Evolutionary conservation across 1,140 invertebrate genomes (phyloP), one percentile per base, ranked within the genome.

Genomic region (Drosophila setifemur): DNA sequence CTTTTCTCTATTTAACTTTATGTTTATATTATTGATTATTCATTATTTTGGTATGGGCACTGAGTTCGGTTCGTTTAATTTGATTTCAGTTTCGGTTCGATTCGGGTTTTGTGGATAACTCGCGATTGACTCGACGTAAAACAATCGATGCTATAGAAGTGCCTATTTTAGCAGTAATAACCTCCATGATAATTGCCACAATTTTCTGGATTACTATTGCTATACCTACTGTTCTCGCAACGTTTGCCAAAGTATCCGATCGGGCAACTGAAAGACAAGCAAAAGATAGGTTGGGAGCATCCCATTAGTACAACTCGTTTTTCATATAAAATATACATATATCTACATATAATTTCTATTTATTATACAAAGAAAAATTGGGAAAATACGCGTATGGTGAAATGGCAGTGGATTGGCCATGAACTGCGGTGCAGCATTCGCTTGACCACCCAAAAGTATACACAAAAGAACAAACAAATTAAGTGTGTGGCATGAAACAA

Each of bases 241-340:
- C 95, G 93, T 90, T 94, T 93, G 83, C 96, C 96, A 88, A 93
- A 94, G 93, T 94, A 96, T 75, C 95, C 95, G 89, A 95, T 94
- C 73, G 94, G 93, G 91, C 96, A 97, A 92, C 96, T 97, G 93
- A 89, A 89, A 91, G 55, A 40, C 26, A 23, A 23, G 29, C 29
- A 50, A 68, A 48, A 48, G n/a, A 64, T 21, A 21, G 14, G 12
- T 23, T 37, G 47, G 64, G 37, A 43, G 14, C 44, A 28, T 26
- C 9, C 29, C 47, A 50, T 73, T 49, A 78, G 74, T 63, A 49
- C 39, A 63, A 33, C 50, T 60, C 12, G 21, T 33, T 23, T 40
- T 73, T 52, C 26, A 54, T 39, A 37, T 48, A 26, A 37, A 9
- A 33, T 60, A 40, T 29, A 55, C 16, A 19, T 8, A 44, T 14